A percentile compares a stretch with the other conserved stretches of the same genome.
These are phyloP conservation scores for Lepilemur ruficaudatus DNA, from an alignment of 2,797 vertebrate species.

Conservation along the genomic window DNA sequence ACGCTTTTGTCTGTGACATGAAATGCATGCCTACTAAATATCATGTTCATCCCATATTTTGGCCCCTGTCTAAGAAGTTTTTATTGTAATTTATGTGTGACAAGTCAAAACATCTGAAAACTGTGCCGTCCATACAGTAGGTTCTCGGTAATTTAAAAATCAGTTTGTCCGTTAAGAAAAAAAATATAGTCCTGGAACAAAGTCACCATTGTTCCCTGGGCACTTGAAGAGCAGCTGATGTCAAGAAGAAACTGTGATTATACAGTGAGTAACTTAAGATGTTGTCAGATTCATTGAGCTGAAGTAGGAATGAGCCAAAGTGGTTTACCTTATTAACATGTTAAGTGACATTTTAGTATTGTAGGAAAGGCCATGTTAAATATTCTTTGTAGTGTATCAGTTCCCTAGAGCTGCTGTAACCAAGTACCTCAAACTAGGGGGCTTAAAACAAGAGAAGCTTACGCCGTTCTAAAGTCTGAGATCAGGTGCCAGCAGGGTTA, in stretches of 20 bases:
- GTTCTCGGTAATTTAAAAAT: slow-evolving; percentile 4
- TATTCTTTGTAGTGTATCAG: not conserved
- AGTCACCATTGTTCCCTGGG: not conserved
- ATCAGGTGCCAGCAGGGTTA: not conserved
- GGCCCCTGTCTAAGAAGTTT: not conserved
- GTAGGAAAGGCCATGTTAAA: not conserved
- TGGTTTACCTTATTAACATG: not conserved
- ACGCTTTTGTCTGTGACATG: not conserved
- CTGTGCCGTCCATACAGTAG: not conserved
- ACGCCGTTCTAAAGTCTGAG: not conserved
- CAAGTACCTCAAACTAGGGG: not conserved
- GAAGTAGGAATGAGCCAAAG: not conserved
- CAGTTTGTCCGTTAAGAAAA: slow-evolving; percentile 34
- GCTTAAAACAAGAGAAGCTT: not conserved
- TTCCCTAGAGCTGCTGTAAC: not conserved
- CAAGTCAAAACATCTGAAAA: not conserved
- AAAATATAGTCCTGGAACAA: not conserved
- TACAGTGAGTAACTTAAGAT: not conserved
- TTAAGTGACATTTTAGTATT: not conserved
- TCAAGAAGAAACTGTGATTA: not conserved
- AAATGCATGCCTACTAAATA: not conserved
- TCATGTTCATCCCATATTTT: not conserved
- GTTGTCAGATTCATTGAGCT: not conserved
- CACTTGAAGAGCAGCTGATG: not conserved
- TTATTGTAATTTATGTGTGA: slow-evolving; percentile 1